phyloP scores from a whole-genome alignment of 1,140 invertebrate species.

The Spodoptera frugiperda region DNA sequence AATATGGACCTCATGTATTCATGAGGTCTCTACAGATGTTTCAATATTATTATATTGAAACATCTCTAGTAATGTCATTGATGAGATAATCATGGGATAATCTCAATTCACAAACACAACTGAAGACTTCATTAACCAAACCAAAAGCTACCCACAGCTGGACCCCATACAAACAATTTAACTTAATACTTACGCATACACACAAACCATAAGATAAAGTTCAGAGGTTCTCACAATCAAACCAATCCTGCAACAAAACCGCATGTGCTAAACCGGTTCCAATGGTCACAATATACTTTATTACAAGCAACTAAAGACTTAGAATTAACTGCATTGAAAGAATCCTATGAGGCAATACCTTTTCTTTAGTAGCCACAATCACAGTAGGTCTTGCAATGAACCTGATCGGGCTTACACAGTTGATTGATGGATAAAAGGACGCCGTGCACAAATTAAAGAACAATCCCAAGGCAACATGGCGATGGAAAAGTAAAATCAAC shows the following conservation, averaged over 20 bases:
- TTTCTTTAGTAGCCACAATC: constrained; percentile 18
- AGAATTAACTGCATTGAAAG: constrained; percentile 42
- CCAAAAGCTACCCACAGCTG: too few relatives aligned
- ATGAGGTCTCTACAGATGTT: too few relatives aligned
- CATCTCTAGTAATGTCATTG: too few relatives aligned
- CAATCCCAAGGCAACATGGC: constrained; percentile 56
- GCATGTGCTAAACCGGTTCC: constrained; percentile 26
- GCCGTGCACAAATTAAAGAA: constrained; percentile 72
- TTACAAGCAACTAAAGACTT: constrained; percentile 28
- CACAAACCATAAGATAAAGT: constrained; percentile 8
- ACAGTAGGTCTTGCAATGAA: constrained; percentile 52
- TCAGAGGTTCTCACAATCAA: constrained; percentile 22
- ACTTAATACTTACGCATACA: neutral
- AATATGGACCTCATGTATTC: too few relatives aligned
- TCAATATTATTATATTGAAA: too few relatives aligned
- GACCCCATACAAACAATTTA: neutral
- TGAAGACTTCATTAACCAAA: too few relatives aligned
- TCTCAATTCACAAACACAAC: too few relatives aligned
- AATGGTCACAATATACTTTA: constrained; percentile 41
- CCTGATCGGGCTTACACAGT: constrained; percentile 64
- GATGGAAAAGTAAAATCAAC: constrained; percentile 58
- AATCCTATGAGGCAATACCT: constrained; percentile 41
- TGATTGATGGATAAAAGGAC: constrained; percentile 78
- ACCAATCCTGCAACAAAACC: constrained; percentile 15
- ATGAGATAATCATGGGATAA: too few relatives aligned